These are phyloP conservation scores for Meganola albula DNA, from an alignment of 2,888 invertebrate species.

Conservation along the genomic window DNA sequence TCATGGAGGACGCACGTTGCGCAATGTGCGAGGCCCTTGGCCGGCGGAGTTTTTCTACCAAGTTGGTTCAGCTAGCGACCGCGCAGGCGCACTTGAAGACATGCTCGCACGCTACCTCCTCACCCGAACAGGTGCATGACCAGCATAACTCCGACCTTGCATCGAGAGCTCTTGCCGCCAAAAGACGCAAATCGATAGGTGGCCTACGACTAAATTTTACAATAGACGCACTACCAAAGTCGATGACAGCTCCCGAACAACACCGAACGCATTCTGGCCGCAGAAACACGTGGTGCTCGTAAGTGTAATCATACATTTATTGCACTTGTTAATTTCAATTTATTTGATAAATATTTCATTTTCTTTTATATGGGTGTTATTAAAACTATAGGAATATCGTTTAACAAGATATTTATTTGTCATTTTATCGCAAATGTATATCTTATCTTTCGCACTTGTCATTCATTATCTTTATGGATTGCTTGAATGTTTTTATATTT, in stretches of 20 bases:
- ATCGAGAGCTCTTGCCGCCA: constrained; percentile 64
- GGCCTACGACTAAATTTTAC: constrained; percentile 60
- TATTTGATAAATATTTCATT: constrained; percentile 5
- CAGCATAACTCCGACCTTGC: constrained; percentile 58
- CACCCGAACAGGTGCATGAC: constrained; percentile 52
- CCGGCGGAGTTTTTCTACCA: constrained; percentile 62
- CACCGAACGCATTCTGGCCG: constrained; percentile 54
- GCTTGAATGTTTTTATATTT: constrained; percentile 36
- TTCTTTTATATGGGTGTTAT: constrained; percentile 3
- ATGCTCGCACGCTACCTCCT: constrained; percentile 51
- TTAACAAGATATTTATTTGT: constrained; percentile 24
- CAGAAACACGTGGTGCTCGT: constrained; percentile 77
- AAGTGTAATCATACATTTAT: constrained; percentile 36
- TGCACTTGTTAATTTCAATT: constrained; percentile 7
- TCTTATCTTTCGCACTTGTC: constrained; percentile 41
- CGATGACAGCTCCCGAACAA: constrained; percentile 43
- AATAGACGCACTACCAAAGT: constrained; percentile 48
- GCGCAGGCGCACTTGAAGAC: constrained; percentile 71
- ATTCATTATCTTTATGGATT: constrained; percentile 38
- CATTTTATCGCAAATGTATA: constrained; percentile 32
- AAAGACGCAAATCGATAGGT: constrained; percentile 69
- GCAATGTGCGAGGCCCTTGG: constrained; percentile 70
- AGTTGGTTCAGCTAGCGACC: constrained; percentile 69
- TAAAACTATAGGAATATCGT: constrained; percentile 7
- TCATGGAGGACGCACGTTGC: constrained; percentile 70